These are phyloP conservation scores for Amniataba percoides DNA, from an alignment of 2,797 vertebrate genomes.

Conservation along the genomic window DNA sequence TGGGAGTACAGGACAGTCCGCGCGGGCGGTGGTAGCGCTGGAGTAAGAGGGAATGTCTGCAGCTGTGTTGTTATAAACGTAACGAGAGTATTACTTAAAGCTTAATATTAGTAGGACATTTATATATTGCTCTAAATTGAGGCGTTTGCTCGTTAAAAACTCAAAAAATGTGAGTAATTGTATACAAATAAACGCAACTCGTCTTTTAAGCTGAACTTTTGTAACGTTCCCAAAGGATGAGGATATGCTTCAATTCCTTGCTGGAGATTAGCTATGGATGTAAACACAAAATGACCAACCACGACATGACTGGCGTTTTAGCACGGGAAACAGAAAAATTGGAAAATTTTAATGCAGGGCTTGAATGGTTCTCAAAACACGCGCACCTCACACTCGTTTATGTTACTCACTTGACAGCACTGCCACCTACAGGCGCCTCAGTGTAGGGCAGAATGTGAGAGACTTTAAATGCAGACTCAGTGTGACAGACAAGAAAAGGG, in stretches of 20 bases:
- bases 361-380: conserved; percentile 35
- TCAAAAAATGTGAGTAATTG: background rate
- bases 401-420: conserved; percentile 14
- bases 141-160: background rate
- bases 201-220: background rate
- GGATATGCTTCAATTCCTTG: background rate
- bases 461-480: too few species aligned
- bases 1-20: rapidly evolving
- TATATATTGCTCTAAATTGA: background rate
- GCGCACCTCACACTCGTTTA: background rate
- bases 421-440: conserved; percentile 42
- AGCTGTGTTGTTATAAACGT: background rate
- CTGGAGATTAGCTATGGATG: background rate
- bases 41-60: too few species aligned
- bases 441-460: background rate
- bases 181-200: background rate
- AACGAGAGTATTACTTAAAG: background rate
- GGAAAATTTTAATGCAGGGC: background rate
- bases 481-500: too few species aligned
- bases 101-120: background rate
- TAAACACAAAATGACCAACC: background rate
- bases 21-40: conserved; percentile 44
- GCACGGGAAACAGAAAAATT: background rate
- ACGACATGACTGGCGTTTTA: background rate
- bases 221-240: background rate